A percentile compares a stretch with the other conserved stretches of the same genome.
Conservation (phyloP, 2,888 invertebrate genomes). For the Pammene aurita region DNA sequence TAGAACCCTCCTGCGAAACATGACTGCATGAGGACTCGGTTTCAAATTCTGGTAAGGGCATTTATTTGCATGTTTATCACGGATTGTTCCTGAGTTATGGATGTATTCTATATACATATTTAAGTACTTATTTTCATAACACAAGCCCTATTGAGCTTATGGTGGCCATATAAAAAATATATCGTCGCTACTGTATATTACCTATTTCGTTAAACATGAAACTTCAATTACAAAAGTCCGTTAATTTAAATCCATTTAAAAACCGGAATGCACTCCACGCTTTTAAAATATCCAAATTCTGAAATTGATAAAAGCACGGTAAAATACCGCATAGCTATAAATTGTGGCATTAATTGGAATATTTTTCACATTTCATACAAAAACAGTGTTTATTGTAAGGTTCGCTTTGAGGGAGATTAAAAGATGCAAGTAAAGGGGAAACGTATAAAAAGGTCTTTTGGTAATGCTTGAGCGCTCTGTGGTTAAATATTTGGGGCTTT, state of each 20-base stretch:
- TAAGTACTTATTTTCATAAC: too few species aligned
- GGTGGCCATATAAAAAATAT: too few species aligned
- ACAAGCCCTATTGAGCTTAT: too few species aligned
- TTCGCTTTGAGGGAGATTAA: slow-evolving; percentile 36
- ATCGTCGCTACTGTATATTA: too few species aligned
- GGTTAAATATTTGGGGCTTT: slow-evolving; percentile 10
- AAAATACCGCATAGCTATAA: slow-evolving; percentile 27
- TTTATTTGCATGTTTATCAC: too few species aligned
- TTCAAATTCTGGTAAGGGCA: too few species aligned
- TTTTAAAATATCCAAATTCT: slow-evolving; percentile 25
- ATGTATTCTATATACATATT: too few species aligned
- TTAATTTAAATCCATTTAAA: slow-evolving; percentile 6
- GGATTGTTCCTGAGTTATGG: too few species aligned
- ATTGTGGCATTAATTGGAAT: slow-evolving; percentile 25
- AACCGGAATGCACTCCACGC: not conserved
- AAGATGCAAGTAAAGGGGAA: slow-evolving; percentile 31
- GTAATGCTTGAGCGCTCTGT: not conserved
- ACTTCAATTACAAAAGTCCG: not conserved
- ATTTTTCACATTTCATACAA: slow-evolving; percentile 11
- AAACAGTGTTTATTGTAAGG: slow-evolving; percentile 14
- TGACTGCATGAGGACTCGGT: too few species aligned
- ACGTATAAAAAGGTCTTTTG: slow-evolving; percentile 16
- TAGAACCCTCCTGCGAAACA: too few species aligned
- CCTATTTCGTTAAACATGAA: not conserved
- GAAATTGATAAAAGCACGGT: slow-evolving; percentile 25